Evolutionary conservation across 2,888 invertebrate genomes (phyloP).

Genomic region (Dusona sp.): DNA sequence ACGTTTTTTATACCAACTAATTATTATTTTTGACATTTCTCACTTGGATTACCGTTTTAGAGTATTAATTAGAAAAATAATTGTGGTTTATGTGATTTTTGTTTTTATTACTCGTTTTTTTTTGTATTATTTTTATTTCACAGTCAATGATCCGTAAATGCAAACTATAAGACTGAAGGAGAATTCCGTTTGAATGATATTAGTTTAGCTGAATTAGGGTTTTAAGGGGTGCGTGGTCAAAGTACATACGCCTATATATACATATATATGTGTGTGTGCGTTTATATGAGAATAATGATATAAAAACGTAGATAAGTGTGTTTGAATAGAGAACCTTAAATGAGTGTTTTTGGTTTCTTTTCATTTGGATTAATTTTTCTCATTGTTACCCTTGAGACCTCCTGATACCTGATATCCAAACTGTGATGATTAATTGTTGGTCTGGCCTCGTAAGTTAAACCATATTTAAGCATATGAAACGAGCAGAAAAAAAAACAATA

Average conservation of each 20-base stretch:
- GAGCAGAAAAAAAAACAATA: neutral
- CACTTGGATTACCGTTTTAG: neutral
- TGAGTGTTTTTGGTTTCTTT: neutral
- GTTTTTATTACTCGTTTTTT: neutral
- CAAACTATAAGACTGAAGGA: constrained; percentile 72
- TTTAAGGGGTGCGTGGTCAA: constrained; percentile 47
- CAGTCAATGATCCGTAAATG: constrained; percentile 58
- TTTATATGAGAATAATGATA: constrained; percentile 13
- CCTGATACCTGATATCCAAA: constrained; percentile 77
- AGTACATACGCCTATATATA: constrained; percentile 32
- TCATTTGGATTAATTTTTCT: constrained; percentile 39
- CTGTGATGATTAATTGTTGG: constrained; percentile 77
- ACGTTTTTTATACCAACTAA: neutral
- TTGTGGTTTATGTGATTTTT: constrained; percentile 28
- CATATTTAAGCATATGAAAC: constrained; percentile 10
- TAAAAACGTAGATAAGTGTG: constrained; percentile 14
- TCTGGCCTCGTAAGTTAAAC: constrained; percentile 18
- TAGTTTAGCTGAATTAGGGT: constrained; percentile 53
- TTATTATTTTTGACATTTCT: neutral
- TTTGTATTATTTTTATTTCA: constrained; percentile 9
- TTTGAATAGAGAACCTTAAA: neutral
- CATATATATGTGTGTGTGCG: constrained; percentile 20
- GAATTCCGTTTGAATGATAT: constrained; percentile 68
- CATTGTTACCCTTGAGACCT: constrained; percentile 72
- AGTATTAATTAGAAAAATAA: neutral